phyloP scores from a whole-genome alignment of 2,888 invertebrate genomes.

The Heteromyza rotundicornis region DNA sequence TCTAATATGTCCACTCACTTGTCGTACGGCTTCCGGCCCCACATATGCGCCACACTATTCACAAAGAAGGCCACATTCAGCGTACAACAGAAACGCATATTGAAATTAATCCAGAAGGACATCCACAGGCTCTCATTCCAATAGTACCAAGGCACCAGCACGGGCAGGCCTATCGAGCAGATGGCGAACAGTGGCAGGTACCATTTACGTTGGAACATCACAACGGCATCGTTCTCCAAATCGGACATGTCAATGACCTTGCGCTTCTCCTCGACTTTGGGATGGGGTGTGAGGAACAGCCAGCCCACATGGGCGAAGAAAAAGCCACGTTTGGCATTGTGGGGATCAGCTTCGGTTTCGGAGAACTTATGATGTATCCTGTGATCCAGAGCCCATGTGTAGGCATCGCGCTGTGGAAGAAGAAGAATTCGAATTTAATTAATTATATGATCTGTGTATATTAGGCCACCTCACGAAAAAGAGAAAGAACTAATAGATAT shows the following conservation, averaged over 20 bases:
- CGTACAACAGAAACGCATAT: constrained; percentile 81
- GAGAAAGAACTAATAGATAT: too few relatives aligned
- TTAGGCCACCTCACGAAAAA: too few relatives aligned
- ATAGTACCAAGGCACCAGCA: constrained; percentile 78
- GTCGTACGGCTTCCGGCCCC: constrained; percentile 92
- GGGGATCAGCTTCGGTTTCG: constrained; percentile 80
- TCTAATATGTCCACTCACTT: constrained; percentile 71
- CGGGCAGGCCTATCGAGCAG: constrained; percentile 73
- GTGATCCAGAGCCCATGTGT: constrained; percentile 87
- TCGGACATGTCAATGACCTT: constrained; percentile 74
- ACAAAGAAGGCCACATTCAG: constrained; percentile 93
- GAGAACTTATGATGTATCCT: constrained; percentile 88
- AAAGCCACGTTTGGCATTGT: constrained; percentile 82
- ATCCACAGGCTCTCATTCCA: constrained; percentile 83
- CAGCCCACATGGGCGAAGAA: constrained; percentile 94
- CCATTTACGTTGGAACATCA: constrained; percentile 78
- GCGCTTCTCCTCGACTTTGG: constrained; percentile 74
- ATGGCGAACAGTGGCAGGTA: constrained; percentile 76
- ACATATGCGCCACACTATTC: constrained; percentile 94
- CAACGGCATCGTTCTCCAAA: constrained; percentile 74
- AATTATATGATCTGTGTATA: too few relatives aligned
- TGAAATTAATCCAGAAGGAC: constrained; percentile 84
- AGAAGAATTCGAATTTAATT: too few relatives aligned
- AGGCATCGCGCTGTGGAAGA: constrained; percentile 74
- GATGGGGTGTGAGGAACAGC: constrained; percentile 85